phyloP scores from a whole-genome alignment of 2,797 vertebrate genomes.

The Lagorchestes hirsutus region DNA sequence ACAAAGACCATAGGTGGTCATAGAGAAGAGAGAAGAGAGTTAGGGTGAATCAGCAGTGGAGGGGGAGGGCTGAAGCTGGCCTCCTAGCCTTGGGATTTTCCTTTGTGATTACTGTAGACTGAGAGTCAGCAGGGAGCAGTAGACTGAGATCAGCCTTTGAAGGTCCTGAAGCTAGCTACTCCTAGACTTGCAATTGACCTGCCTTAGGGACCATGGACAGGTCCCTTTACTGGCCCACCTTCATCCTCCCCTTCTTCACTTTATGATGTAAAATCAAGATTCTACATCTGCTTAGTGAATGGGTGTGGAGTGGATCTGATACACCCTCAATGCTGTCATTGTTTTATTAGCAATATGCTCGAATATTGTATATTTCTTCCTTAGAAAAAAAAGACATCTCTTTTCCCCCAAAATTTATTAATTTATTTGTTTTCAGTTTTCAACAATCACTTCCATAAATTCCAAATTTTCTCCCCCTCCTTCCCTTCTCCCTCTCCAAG shows the following conservation, averaged over 20 bases:
- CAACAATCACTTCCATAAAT: no score
- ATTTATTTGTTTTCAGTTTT: no score
- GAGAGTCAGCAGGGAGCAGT: slow-evolving; percentile 30
- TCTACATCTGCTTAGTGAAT: background rate
- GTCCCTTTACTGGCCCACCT: background rate
- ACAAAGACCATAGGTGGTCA: background rate
- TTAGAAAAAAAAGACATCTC: slow-evolving; percentile 9
- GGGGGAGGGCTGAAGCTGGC: background rate
- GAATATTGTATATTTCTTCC: background rate
- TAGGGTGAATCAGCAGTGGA: background rate
- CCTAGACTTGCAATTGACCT: background rate
- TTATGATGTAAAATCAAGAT: background rate
- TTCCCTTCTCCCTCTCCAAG: no score
- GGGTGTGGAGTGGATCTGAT: background rate
- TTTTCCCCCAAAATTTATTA: background rate
- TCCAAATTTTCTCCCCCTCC: no score
- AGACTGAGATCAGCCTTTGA: slow-evolving; percentile 38
- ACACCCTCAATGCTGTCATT: background rate
- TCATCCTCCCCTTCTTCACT: background rate
- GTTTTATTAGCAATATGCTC: background rate
- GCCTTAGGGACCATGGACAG: background rate
- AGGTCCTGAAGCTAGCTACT: background rate
- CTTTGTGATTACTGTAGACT: background rate
- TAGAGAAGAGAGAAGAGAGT: background rate
- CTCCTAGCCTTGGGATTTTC: background rate